A percentile compares a stretch with the other conserved stretches of the same genome.
phyloP scores from a whole-genome alignment of 2,113 vertebrate genomes.

The Rhizomys pruinosus region DNA sequence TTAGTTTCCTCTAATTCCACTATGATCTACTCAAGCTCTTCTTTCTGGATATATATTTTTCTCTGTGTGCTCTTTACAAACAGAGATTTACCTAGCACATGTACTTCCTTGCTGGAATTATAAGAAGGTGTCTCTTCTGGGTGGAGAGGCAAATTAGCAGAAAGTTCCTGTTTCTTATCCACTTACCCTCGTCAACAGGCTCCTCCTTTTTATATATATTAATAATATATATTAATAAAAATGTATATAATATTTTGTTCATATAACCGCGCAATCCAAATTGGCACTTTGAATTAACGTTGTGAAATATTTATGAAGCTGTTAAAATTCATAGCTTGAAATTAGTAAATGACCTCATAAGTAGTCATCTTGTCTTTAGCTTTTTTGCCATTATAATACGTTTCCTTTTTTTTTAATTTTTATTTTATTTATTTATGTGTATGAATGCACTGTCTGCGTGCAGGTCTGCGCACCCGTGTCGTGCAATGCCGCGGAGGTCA shows the following conservation, averaged over 20 bases:
- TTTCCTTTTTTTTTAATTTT: too few relatives aligned
- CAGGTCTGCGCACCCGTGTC: too few relatives aligned
- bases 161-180: not conserved
- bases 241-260: too few relatives aligned
- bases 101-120: slow-evolving; percentile 12
- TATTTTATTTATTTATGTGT: too few relatives aligned
- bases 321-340: not conserved
- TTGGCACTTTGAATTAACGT: not conserved
- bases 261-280: not conserved
- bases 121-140: not conserved
- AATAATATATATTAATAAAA: too few relatives aligned
- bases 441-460: too few relatives aligned
- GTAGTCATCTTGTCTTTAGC: not conserved
- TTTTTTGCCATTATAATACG: too few relatives aligned
- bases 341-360: not conserved
- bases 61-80: not conserved
- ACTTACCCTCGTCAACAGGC: not conserved
- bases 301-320: slow-evolving; percentile 35
- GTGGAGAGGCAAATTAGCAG: not conserved
- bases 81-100: not conserved
- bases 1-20: not conserved
- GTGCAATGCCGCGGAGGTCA: too few relatives aligned
- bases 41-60: not conserved
- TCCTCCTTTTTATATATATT: too few relatives aligned
- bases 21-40: not conserved